These are phyloP conservation scores for Odocoileus hemionus DNA, from an alignment of 2,113 vertebrate genomes.

Conservation along the genomic window DNA sequence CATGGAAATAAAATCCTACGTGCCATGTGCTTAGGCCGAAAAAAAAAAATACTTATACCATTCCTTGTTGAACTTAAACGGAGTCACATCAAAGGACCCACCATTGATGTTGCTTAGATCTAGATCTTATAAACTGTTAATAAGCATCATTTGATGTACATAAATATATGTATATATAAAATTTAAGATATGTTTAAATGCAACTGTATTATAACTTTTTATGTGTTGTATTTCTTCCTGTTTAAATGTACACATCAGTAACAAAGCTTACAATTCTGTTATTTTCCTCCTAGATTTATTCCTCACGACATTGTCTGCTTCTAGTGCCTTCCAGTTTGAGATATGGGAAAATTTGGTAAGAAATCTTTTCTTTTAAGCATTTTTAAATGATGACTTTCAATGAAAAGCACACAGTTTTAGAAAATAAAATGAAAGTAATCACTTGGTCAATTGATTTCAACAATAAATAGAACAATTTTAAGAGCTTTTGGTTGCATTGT, in stretches of 20 bases:
- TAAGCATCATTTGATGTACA: neutral
- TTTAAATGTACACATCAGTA: neutral
- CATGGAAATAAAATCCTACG: neutral
- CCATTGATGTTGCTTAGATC: neutral
- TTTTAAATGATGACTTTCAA: conserved; percentile 40
- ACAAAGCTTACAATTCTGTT: conserved; percentile 33
- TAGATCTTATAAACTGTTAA: neutral
- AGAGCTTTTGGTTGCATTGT: conserved; percentile 1
- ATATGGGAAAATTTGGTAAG: conserved; percentile 89
- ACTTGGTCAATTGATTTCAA: conserved; percentile 22
- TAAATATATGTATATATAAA: neutral
- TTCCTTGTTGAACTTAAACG: neutral
- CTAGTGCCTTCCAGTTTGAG: conserved; percentile 78
- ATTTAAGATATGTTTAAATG: neutral
- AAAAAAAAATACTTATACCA: neutral
- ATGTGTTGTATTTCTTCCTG: neutral
- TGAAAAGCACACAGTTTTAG: conserved; percentile 24
- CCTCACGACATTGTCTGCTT: conserved; percentile 79
- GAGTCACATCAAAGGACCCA: neutral
- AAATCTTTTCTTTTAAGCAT: conserved; percentile 31
- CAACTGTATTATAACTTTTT: neutral
- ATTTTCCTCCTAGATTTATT: conserved; percentile 84
- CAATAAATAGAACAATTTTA: conserved; percentile 18
- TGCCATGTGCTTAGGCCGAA: neutral
- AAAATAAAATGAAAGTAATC: conserved; percentile 38